A percentile compares a stretch with the other conserved stretches of the same genome.
phyloP scores from a whole-genome alignment of 2,888 invertebrate genomes.

The Spatulosminthurus flaviceps region DNA sequence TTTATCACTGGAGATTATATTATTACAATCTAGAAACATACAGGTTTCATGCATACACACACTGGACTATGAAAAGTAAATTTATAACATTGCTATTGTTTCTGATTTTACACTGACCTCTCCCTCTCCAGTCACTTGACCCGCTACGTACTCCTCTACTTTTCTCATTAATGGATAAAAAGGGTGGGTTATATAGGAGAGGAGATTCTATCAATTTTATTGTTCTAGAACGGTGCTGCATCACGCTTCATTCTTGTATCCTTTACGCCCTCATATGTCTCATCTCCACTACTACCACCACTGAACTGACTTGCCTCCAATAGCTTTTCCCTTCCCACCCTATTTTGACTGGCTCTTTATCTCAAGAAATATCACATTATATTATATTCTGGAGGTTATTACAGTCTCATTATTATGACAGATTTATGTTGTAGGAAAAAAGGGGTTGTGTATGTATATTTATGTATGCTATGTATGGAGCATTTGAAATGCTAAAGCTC shows the following conservation, averaged over 20 bases:
- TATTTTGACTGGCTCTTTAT: slow-evolving; percentile 43
- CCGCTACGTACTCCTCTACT: not conserved
- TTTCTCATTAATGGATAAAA: not conserved
- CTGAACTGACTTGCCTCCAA: not conserved
- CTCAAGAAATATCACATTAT: slow-evolving; percentile 48
- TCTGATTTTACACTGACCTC: slow-evolving; percentile 36
- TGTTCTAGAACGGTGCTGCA: slow-evolving; percentile 21
- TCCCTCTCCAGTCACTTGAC: slow-evolving; percentile 1
- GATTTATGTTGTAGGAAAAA: slow-evolving; percentile 50
- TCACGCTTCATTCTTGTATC: not conserved
- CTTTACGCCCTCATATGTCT: slow-evolving; percentile 4
- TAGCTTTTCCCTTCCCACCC: slow-evolving; percentile 12
- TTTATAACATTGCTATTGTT: not conserved
- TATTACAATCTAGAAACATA: too few relatives aligned
- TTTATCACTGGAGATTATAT: too few relatives aligned
- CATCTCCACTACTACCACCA: not conserved
- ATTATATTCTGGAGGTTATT: slow-evolving; percentile 51
- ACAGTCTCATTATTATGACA: slow-evolving; percentile 56
- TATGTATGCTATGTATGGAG: slow-evolving; percentile 7
- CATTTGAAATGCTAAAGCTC: too few relatives aligned
- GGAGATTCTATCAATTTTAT: slow-evolving; percentile 47
- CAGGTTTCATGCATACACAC: not conserved
- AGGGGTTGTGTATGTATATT: slow-evolving; percentile 20
- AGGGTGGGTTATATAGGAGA: not conserved
- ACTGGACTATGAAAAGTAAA: too few relatives aligned